A percentile compares a stretch with the other conserved stretches of the same genome.
Conservation (phyloP, 2,888 invertebrate genomes). For the Agrochola circellaris region DNA sequence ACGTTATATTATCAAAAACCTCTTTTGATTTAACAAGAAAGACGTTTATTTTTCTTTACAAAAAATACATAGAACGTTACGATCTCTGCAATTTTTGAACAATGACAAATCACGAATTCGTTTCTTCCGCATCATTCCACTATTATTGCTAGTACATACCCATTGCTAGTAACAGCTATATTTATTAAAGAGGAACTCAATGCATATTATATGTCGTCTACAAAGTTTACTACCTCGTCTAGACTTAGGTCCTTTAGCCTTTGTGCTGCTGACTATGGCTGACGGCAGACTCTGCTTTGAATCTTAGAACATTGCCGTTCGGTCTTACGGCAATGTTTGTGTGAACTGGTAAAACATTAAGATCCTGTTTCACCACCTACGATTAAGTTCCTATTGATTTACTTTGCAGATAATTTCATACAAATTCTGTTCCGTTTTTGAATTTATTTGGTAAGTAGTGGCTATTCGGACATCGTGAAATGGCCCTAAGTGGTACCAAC, state of each 20-base stretch:
- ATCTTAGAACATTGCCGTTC: slow-evolving; percentile 26
- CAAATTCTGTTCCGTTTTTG: too few species aligned
- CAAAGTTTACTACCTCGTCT: slow-evolving; percentile 50
- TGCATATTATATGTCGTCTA: slow-evolving; percentile 45
- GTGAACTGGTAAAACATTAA: background rate
- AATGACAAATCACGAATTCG: background rate
- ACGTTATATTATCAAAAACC: too few species aligned
- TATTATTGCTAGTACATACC: background rate
- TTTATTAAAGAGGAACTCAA: slow-evolving; percentile 21
- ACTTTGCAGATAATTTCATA: too few species aligned
- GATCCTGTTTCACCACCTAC: too few species aligned
- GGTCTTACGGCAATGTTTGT: slow-evolving; percentile 12
- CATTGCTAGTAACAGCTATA: slow-evolving; percentile 1
- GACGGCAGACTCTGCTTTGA: slow-evolving; percentile 14
- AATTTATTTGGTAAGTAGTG: too few species aligned
- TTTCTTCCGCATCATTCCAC: background rate
- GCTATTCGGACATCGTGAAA: too few species aligned
- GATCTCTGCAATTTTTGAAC: background rate
- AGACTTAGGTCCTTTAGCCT: slow-evolving; percentile 38
- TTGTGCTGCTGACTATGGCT: slow-evolving; percentile 29
- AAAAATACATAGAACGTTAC: too few species aligned
- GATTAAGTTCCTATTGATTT: too few species aligned
- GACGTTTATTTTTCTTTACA: too few species aligned
- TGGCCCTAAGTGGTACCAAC: background rate
- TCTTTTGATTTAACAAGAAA: too few species aligned